Evolutionary conservation across 2,888 invertebrate genomes (phyloP).

Genomic region (Drosophila seclusa): DNA sequence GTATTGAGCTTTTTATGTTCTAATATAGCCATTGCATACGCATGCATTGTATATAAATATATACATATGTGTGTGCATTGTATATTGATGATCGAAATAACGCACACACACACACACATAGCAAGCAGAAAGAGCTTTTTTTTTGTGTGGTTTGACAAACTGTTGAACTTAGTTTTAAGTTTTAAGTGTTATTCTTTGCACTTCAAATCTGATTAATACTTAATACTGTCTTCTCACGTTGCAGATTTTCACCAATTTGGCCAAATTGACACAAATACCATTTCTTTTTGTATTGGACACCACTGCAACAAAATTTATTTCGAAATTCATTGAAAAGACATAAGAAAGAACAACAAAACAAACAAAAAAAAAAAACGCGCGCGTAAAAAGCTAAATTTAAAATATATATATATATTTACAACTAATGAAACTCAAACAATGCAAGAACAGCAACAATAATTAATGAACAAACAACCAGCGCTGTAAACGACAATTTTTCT

Average conservation of each 20-base stretch:
- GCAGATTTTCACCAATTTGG: slow-evolving; percentile 72
- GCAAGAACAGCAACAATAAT: slow-evolving; percentile 33
- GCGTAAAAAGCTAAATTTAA: slow-evolving; percentile 2
- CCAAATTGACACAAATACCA: slow-evolving; percentile 61
- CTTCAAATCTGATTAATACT: slow-evolving; percentile 1
- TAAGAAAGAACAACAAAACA: slow-evolving; percentile 21
- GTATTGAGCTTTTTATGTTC: background rate
- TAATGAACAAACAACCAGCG: slow-evolving; percentile 11
- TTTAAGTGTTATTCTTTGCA: background rate
- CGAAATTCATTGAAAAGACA: slow-evolving; percentile 29
- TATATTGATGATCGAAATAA: background rate
- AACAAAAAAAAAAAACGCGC: slow-evolving; percentile 15
- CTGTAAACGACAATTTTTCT: slow-evolving; percentile 7
- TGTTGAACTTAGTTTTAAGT: background rate
- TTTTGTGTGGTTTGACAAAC: background rate
- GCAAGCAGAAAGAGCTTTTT: background rate
- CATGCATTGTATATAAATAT: background rate
- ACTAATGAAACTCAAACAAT: slow-evolving; percentile 21
- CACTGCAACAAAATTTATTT: slow-evolving; percentile 28
- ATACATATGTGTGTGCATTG: background rate
- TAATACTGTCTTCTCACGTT: slow-evolving; percentile 26
- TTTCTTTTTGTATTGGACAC: slow-evolving; percentile 38
- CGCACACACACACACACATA: background rate
- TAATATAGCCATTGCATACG: background rate
- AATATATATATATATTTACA: slow-evolving; percentile 1